Percentiles rank a stretch among this genome's conserved stretches.
Evolutionary conservation across 1,140 invertebrate genomes (phyloP).

Genomic region (Pinna nobilis): DNA sequence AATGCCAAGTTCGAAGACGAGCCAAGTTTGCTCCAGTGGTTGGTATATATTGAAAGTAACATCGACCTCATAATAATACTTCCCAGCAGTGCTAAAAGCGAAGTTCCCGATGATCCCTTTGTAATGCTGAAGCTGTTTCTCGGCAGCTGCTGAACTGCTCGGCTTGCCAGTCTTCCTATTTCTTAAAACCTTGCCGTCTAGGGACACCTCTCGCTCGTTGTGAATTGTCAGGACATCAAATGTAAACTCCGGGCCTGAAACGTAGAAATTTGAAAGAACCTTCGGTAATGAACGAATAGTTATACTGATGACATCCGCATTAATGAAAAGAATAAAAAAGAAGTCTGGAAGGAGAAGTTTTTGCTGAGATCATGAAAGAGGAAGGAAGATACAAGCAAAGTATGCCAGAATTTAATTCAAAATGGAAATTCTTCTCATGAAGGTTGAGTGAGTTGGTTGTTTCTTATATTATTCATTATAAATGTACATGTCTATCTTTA

Average conservation of each 20-base stretch:
- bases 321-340: too few species aligned
- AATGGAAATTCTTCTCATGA: too few species aligned
- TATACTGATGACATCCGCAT: too few species aligned
- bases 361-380: too few species aligned
- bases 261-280: not conserved
- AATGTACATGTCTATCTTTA: too few species aligned
- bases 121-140: constrained; percentile 49
- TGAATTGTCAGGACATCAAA: constrained; percentile 40
- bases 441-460: too few species aligned
- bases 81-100: constrained; percentile 46
- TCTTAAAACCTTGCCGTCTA: constrained; percentile 44
- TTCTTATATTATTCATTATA: too few species aligned
- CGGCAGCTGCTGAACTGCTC: constrained; percentile 22
- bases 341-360: too few species aligned
- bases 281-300: too few species aligned
- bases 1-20: constrained; percentile 54
- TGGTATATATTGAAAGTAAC: constrained; percentile 52
- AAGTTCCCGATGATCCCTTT: constrained; percentile 51
- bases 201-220: constrained; percentile 48
- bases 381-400: too few species aligned
- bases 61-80: constrained; percentile 53
- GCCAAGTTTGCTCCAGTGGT: constrained; percentile 56
- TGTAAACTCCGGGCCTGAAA: constrained; percentile 34
- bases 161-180: constrained; percentile 52
- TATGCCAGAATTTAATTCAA: too few species aligned